These are phyloP conservation scores for Littorina saxatilis DNA, from an alignment of 1,140 invertebrate species.

Conservation along the genomic window DNA sequence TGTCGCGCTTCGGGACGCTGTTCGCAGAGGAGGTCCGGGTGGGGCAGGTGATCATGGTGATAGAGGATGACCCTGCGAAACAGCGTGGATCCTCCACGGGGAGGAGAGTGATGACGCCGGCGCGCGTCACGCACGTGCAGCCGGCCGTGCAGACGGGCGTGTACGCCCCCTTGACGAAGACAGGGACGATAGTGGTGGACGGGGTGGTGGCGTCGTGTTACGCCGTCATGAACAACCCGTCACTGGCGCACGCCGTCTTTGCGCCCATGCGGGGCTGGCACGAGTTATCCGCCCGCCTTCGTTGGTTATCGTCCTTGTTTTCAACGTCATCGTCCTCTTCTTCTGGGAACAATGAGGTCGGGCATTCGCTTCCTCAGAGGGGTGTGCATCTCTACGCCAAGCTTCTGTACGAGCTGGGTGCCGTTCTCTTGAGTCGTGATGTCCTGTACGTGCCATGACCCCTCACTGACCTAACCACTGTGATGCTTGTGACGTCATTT, in stretches of 20 bases:
- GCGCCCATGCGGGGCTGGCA: constrained; percentile 83
- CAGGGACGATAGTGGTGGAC: constrained; percentile 93
- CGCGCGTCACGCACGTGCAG: constrained; percentile 81
- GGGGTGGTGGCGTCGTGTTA: constrained; percentile 95
- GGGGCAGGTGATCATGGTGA: constrained; percentile 69
- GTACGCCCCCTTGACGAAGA: constrained; percentile 91
- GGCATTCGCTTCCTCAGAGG: neutral
- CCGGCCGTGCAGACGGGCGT: constrained; percentile 83
- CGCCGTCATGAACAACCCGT: constrained; percentile 90
- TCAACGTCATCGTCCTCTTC: neutral
- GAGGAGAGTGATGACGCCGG: constrained; percentile 68
- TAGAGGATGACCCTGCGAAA: neutral
- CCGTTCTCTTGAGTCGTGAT: constrained; percentile 46
- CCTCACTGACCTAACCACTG: neutral
- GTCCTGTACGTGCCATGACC: constrained; percentile 51
- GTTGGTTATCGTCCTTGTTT: neutral
- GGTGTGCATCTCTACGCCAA: constrained; percentile 85
- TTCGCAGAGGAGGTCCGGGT: constrained; percentile 74
- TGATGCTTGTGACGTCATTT: neutral
- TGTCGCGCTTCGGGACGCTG: constrained; percentile 42
- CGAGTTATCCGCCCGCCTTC: constrained; percentile 47
- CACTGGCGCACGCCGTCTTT: constrained; percentile 89
- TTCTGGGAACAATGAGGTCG: constrained; percentile 34
- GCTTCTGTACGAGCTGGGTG: constrained; percentile 84
- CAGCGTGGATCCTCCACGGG: neutral